Evolutionary conservation across 2,113 vertebrate genomes (phyloP), one percentile per base, ranked within the genome.

Genomic region (Gallinago jamesoni): DNA sequence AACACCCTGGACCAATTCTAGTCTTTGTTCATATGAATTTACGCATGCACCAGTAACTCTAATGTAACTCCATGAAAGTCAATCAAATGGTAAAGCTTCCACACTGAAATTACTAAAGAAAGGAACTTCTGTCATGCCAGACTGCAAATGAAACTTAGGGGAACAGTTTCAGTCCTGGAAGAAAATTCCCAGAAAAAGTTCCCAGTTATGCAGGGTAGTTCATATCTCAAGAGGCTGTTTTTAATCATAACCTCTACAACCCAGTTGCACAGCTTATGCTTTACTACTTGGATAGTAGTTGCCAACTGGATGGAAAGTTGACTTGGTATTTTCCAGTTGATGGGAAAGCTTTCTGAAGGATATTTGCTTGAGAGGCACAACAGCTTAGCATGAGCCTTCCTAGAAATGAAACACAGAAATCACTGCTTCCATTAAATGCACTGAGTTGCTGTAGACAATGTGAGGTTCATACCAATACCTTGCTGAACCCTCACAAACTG

Each of bases 261-360:
- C 23, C 72, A 21, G 2, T 84, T 63, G 80, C 43, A 89, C 10
- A 90, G 83, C 60, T 96, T 56, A 31, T 47, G 16, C 83, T 97
- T 96, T 92, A 92, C 88, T 90, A 48, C 86, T 90, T 79, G 87
- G 20, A 78, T 22, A 68, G 79, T 7, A 68, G 35, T 37, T 95
- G 96, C 92, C 96, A 97, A 53, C 69, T 96, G 92, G 79, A 89
- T 86, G 72, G 76, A 95, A 94, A 84, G 10, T 19, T 56, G 67
- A 35, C 30, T 88, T 85, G 55, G 75, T 88, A 48, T 93, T 95
- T 96, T 88, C 73, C 88, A 78, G 79, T 27, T 53, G 67, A 70
- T 67, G 64, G 72, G 33, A 81, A 94, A 87, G 35, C 53, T 89
- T 90, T 94, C 47, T 88, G 80, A 90, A 84, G 56, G 41, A 30